These are phyloP conservation scores for Microcebus lehilahytsara DNA, from an alignment of 2,113 vertebrate species.

Conservation along the genomic window DNA sequence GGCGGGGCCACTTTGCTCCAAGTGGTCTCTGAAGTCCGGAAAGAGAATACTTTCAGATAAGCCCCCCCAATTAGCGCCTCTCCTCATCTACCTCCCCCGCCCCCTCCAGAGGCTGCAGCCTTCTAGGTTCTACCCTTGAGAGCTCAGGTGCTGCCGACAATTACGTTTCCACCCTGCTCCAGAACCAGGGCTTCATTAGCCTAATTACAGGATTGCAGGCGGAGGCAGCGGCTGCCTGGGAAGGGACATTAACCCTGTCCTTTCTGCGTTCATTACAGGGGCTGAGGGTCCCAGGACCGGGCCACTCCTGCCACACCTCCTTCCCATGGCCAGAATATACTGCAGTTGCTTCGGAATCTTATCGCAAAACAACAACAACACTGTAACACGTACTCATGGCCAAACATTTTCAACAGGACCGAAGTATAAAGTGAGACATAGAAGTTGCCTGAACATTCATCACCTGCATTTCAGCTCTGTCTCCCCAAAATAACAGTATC, in stretches of 20 bases:
- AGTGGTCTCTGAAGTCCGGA: neutral
- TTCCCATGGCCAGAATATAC: neutral
- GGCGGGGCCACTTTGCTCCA: neutral
- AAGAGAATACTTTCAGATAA: neutral
- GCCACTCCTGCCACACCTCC: neutral
- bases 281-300: neutral
- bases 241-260: neutral
- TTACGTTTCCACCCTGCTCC: neutral
- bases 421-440: neutral
- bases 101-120: neutral
- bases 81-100: too few relatives aligned
- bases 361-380: neutral
- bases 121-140: neutral
- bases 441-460: neutral
- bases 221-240: neutral
- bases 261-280: neutral
- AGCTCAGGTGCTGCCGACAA: conserved; percentile 43
- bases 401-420: neutral
- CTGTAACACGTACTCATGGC: fast-evolving
- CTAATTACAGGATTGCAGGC: conserved; percentile 1
- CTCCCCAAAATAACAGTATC: neutral
- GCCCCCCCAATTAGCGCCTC: neutral
- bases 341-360: neutral
- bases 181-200: neutral
- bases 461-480: neutral